These are phyloP conservation scores for Rostratula benghalensis DNA, from an alignment of 2,113 vertebrate genomes.

Conservation along the genomic window DNA sequence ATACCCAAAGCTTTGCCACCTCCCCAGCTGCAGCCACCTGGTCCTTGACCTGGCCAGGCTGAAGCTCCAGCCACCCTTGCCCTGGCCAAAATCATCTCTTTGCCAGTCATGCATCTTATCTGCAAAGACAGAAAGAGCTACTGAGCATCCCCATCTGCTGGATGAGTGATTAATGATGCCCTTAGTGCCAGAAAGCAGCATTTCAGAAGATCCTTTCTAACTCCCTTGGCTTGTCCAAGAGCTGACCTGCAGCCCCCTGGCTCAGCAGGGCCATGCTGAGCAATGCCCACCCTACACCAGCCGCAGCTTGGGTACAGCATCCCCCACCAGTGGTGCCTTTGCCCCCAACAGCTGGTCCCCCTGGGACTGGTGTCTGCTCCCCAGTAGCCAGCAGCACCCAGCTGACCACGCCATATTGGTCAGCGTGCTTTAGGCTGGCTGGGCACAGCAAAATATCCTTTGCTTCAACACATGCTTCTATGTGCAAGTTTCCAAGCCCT, in stretches of 20 bases:
- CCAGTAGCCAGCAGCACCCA: too few species aligned
- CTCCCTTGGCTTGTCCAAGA: background rate
- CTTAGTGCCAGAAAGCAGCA: background rate
- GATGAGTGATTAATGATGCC: background rate
- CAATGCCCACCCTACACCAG: rapidly evolving
- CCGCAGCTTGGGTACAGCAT: rapidly evolving
- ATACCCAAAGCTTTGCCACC: background rate
- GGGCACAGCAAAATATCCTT: background rate
- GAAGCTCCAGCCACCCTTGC: background rate
- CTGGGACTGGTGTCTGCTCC: background rate
- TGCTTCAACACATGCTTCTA: background rate
- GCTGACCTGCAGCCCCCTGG: rapidly evolving
- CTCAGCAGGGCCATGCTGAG: background rate
- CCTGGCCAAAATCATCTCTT: background rate
- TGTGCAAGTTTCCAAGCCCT: background rate
- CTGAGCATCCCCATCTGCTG: background rate
- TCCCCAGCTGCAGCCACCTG: background rate
- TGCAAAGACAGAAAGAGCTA: background rate
- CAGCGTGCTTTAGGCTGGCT: background rate
- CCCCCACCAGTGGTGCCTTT: rapidly evolving
- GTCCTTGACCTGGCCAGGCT: background rate
- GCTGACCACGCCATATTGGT: rapidly evolving
- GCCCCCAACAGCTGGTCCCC: background rate
- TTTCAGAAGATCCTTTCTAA: background rate
- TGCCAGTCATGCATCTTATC: background rate